Evolutionary conservation across 2,797 vertebrate genomes (phyloP).

Genomic region (Stomatorhinus walkeri): DNA sequence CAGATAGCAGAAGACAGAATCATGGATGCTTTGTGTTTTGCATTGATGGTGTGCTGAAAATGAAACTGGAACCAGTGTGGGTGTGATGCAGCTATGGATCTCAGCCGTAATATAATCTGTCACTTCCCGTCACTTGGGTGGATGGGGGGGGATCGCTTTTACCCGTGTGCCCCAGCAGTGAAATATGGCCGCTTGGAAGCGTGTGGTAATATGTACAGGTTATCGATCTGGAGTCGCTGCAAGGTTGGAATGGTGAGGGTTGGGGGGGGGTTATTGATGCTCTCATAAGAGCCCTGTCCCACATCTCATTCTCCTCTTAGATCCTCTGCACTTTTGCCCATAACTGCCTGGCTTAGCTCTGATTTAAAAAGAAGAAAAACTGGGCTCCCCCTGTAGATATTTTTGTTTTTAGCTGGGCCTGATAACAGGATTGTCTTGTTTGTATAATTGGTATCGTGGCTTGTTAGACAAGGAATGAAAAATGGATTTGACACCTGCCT

Average conservation of each 20-base stretch:
- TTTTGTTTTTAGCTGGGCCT: not conserved
- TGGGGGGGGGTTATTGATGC: not conserved
- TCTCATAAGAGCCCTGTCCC: not conserved
- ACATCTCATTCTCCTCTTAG: not conserved
- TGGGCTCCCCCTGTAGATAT: not conserved
- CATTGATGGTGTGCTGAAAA: not conserved
- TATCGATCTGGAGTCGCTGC: constrained; percentile 19
- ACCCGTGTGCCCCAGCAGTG: not conserved
- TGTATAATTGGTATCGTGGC: not conserved
- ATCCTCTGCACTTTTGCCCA: not conserved
- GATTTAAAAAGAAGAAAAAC: not conserved
- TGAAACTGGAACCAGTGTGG: not conserved
- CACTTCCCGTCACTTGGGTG: not conserved
- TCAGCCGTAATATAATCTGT: not conserved
- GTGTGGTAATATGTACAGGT: not conserved
- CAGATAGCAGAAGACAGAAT: constrained; percentile 18
- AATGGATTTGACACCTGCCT: not conserved
- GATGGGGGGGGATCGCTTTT: not conserved
- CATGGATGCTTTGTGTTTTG: not conserved
- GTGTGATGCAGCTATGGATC: not conserved
- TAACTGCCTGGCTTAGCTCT: not conserved
- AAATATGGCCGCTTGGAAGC: not conserved
- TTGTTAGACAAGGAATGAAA: not conserved
- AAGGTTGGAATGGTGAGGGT: not conserved
- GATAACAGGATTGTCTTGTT: not conserved